Evolutionary conservation across 2,888 invertebrate genomes (phyloP).

Genomic region (Coleophora flavipennella): DNA sequence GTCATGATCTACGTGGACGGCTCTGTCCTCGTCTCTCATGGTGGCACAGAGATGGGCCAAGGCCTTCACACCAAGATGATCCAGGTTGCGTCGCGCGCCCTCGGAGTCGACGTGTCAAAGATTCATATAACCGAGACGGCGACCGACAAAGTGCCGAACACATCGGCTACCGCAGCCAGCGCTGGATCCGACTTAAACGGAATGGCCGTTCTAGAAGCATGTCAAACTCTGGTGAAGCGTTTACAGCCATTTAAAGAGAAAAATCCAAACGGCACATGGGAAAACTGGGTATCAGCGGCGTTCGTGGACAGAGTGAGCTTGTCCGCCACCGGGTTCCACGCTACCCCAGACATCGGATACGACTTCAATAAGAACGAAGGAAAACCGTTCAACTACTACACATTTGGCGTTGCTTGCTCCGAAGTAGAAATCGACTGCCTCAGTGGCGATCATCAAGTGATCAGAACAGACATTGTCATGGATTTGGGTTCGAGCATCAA

Average conservation of each 20-base stretch:
- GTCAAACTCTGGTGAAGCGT: constrained; percentile 79
- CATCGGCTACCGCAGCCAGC: constrained; percentile 91
- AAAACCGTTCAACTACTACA: constrained; percentile 85
- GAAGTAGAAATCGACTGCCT: constrained; percentile 95
- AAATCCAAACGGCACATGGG: constrained; percentile 86
- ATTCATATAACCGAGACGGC: constrained; percentile 88
- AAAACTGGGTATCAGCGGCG: constrained; percentile 85
- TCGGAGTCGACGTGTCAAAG: constrained; percentile 79
- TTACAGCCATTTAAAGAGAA: constrained; percentile 81
- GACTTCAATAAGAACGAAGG: constrained; percentile 80
- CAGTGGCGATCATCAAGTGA: constrained; percentile 92
- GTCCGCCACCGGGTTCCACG: constrained; percentile 88
- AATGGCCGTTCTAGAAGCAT: constrained; percentile 90
- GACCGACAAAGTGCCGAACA: constrained; percentile 93
- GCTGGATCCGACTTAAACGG: constrained; percentile 92
- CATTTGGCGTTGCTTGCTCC: constrained; percentile 88
- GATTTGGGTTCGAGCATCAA: constrained; percentile 96
- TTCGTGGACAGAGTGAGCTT: constrained; percentile 84
- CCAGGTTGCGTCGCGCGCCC: constrained; percentile 85
- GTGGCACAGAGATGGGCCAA: constrained; percentile 98
- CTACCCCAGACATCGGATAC: constrained; percentile 82
- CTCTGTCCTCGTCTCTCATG: constrained; percentile 89
- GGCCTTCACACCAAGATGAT: constrained; percentile 97
- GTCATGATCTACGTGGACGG: constrained; percentile 91
- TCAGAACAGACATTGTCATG: constrained; percentile 95